Evolutionary conservation across 1,140 invertebrate genomes (phyloP), one percentile per base, ranked within the genome.

Genomic region (Yoshiicerus persimilis): DNA sequence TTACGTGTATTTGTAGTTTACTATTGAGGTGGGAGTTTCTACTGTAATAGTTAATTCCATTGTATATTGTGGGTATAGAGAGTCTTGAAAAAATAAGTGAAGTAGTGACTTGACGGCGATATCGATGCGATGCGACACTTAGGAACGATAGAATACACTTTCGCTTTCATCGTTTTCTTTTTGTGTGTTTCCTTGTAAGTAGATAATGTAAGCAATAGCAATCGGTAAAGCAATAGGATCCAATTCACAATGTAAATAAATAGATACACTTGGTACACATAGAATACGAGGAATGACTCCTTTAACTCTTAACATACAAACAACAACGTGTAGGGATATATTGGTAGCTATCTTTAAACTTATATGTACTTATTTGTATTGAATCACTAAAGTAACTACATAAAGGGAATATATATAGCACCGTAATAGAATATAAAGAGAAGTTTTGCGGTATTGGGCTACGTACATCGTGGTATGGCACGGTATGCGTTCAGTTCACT

Each of bases 201-300:
- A 80, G 75, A 80, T 80, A 80, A 80, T 80, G 75, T 80, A 80
- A 80, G 75, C 75, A 80, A 80, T 80, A 80, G 75, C 75, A 80
- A 80, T 80, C 75, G 75, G 32, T 32, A 80, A 80, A 80, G 75
- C 75, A 80, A 80, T 80, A 80, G 32, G 30, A 80, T 80, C 75
- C 75, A 80, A 80, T 80, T 80, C 75, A 80, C 34, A 80, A 80
- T 80, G 75, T 80, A 80, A 80, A 80, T 80, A 80, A 80, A 80
- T 80, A 80, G 75, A 80, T 80, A 80, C 30, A 80, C 20, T 80
- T 80, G 13, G 75, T 80, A 80, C 32, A 38, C 70, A 30, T 75
- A 75, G n/a, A 10, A 64, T 25, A 30, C 32, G 32, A 75, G 10
- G 25, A 75, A 75, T 75, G 70, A 34, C 70, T 75, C 70, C 10